A percentile compares a stretch with the other conserved stretches of the same genome.
phyloP scores from a whole-genome alignment of 1,140 invertebrate genomes.

The Coenobita brevimanus region DNA sequence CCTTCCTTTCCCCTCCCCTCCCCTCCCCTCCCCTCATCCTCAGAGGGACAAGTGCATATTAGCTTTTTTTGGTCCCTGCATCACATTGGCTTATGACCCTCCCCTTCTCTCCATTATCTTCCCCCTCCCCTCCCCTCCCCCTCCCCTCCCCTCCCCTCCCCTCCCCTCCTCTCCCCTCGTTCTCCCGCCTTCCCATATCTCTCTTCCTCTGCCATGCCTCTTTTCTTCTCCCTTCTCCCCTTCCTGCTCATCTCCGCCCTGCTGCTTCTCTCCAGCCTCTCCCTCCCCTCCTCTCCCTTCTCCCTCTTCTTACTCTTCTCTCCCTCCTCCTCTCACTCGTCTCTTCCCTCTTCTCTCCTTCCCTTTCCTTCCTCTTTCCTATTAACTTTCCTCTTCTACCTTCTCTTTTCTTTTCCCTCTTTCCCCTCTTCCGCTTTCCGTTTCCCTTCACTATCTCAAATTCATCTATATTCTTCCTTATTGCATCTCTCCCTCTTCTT shows the following conservation, averaged over 20 bases:
- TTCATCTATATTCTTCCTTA: not conserved
- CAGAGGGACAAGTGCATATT: conserved; percentile 53
- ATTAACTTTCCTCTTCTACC: too few species aligned
- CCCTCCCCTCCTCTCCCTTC: not conserved
- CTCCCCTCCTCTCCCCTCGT: not conserved
- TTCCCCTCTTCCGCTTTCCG: too few species aligned
- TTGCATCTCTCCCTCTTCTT: not conserved
- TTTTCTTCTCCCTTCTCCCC: not conserved
- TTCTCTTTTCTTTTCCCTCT: too few species aligned
- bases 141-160: not conserved
- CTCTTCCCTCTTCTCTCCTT: not conserved
- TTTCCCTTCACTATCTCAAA: not conserved
- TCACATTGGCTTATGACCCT: conserved; percentile 43
- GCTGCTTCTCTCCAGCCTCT: not conserved
- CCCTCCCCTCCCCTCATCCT: conserved; percentile 1
- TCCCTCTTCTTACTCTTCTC: not conserved
- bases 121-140: not conserved
- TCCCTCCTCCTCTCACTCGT: too few species aligned
- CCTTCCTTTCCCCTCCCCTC: not conserved
- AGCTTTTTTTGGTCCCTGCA: conserved; percentile 35
- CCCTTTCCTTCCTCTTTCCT: not conserved
- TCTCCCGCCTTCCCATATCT: too few species aligned
- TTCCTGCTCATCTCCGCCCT: not conserved
- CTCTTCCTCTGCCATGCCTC: not conserved
- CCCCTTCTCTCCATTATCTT: not conserved